phyloP scores from a whole-genome alignment of 2,797 vertebrate species.

The Ambastaia sidthimunki region DNA sequence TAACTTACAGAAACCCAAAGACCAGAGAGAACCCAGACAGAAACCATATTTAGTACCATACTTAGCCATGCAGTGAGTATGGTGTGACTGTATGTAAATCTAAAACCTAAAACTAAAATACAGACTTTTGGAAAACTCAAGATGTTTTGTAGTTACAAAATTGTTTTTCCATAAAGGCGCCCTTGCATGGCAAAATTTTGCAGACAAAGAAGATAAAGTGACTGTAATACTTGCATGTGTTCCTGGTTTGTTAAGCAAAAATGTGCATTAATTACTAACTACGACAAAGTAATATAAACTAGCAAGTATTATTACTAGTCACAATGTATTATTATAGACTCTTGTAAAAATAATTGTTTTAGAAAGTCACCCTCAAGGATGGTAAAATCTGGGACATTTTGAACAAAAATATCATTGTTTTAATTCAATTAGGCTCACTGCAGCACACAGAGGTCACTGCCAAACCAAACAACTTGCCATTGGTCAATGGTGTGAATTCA shows the following conservation, averaged over 20 bases:
- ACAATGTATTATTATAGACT: too few relatives aligned
- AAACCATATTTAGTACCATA: not conserved
- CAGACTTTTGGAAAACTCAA: too few relatives aligned
- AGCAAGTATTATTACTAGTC: too few relatives aligned
- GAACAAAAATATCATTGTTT: too few relatives aligned
- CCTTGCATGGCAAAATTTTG: not conserved
- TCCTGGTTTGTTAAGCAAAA: too few relatives aligned
- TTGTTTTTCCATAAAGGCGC: not conserved
- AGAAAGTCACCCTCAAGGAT: too few relatives aligned
- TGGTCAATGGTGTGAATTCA: not conserved
- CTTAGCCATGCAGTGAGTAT: constrained; percentile 46
- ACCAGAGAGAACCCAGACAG: not conserved
- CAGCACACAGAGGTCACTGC: constrained; percentile 11
- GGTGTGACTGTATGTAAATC: not conserved
- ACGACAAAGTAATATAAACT: too few relatives aligned
- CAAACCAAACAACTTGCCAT: constrained; percentile 13
- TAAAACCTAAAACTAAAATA: not conserved
- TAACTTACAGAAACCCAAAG: constrained; percentile 4
- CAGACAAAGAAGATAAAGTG: not conserved
- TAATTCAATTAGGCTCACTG: too few relatives aligned
- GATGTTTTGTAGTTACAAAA: not conserved
- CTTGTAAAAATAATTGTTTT: too few relatives aligned
- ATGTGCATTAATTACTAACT: too few relatives aligned
- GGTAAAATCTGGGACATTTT: too few relatives aligned
- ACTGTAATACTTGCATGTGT: too few relatives aligned